Evolutionary conservation across 2,888 invertebrate species (phyloP), one percentile per base, ranked within the genome.

Genomic region (Yponomeuta plumbellus): DNA sequence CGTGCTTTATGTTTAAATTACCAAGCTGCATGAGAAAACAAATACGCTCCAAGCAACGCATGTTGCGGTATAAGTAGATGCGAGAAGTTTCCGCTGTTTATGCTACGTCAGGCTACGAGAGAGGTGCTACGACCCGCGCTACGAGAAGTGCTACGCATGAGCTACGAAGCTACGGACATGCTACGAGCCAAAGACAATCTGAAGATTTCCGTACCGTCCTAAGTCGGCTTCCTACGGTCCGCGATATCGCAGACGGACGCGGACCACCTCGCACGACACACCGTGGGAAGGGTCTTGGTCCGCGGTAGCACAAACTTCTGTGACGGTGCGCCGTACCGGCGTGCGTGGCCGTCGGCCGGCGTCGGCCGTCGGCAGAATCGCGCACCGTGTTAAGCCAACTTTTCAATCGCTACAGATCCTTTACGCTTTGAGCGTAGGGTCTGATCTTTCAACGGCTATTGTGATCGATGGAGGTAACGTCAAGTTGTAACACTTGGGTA

Each of bases 401-500:
- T n/a, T n/a, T n/a, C n/a, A n/a, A n/a, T n/a, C n/a, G n/a, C n/a
- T 26, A 26, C 26, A 58, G 22, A 59, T 59, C 22, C 23, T 59
- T 17, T 23, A 21, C 21, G 20, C 1, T 59, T 22, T 21, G n/a
- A 59, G 22, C 11, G 59, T 17, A 59, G 11, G 58, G 59, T 21
- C 23, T 23, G 8, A 59, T 59, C 22, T 59, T 20, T 59, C 59
- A 59, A 21, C 59, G 20, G 23, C 13, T 59, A 58, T 58, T 58
- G 11, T 58, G 59, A 21, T 59, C 23, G 59, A 59, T 59, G 59
- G 21, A 59, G 23, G 22, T 17, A 52, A 17, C 17, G 44, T 52
- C 44, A 52, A 52, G 44, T 52, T 52, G 44, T 52, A 52, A 52
- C 44, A 52, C 44, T 52, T 17, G 44, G 44, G 44, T 52, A 5